These are phyloP conservation scores for Centropyge bicolor DNA, from an alignment of 2,797 vertebrate species.

Conservation along the genomic window DNA sequence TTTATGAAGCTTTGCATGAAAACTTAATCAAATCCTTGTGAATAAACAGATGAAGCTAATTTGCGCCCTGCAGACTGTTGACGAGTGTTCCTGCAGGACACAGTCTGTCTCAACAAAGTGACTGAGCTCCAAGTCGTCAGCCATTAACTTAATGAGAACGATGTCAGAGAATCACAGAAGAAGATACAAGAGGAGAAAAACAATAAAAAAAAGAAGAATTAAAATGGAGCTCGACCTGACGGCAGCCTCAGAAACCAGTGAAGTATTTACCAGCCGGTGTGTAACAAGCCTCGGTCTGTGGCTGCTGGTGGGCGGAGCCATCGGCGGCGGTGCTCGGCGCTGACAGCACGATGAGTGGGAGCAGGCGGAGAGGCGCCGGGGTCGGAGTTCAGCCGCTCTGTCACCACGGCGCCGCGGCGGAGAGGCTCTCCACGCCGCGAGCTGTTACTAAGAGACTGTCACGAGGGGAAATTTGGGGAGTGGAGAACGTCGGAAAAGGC, in stretches of 20 bases:
- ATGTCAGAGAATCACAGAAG: no score
- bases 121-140: no score
- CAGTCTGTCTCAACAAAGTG: neutral
- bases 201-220: no score
- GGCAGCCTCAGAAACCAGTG: neutral
- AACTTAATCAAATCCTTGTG: neutral
- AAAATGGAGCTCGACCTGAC: no score
- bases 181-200: no score
- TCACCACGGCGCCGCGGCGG: neutral
- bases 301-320: neutral
- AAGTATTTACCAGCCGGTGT: neutral
- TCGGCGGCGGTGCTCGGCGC: neutral
- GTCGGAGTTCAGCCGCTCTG: slow-evolving; percentile 22
- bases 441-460: slow-evolving; percentile 28
- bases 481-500: neutral
- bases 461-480: neutral
- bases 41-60: no score
- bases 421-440: slow-evolving; percentile 29
- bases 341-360: slow-evolving; percentile 4
- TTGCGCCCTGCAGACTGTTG: neutral
- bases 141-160: no score
- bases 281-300: neutral
- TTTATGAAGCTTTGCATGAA: neutral
- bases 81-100: no score
- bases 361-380: neutral